Evolutionary conservation across 2,113 vertebrate genomes (phyloP), one percentile per base, ranked within the genome.

Genomic region (Pavo muticus): DNA sequence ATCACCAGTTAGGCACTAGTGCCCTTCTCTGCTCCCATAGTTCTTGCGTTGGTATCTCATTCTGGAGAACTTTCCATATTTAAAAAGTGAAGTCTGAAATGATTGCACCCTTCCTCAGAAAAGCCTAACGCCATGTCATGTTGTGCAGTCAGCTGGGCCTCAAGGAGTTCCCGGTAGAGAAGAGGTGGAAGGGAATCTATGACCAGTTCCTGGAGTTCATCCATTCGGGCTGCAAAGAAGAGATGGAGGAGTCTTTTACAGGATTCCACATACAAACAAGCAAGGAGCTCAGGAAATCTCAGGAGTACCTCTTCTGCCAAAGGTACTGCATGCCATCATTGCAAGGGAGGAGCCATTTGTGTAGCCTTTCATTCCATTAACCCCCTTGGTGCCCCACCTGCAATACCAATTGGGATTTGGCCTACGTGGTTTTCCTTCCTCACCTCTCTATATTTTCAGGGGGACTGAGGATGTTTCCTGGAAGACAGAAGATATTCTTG

Each of bases 101-200:
- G 29, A 23, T 1, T 39, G 21, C 47, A 61, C 52, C 52, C 52
- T 54, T 17, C 52, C 52, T 54, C 15, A 54, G 29, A 37, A 35
- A 76, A 82, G 14, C 14, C 45, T 35, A 20, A 52, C 18, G 15
- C 6, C 2, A 0, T 8, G 2, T 92, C 29, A 11, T 73, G 2
- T 94, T 86, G 39, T 72, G 19, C 92, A 98, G 98, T 42, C 98
- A 98, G 95, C 84, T 98, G 74, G 98, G 98, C 16, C 71, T 96
- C 2, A 56, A 94, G 1, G 88, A 90, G 45, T 97, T 98, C 64
- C 98, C 98, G 0, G 96, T 97, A 63, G 97, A 98, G 90, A 96
- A 93, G 67, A 97, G 98, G 4, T 98, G 98, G 98, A 85, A 75
- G 29, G 98, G 97, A 2, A 95, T 98, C 83, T 98, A 96, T 1